Evolutionary conservation across 2,113 vertebrate species (phyloP).

Genomic region (Pelecanoides urinatrix): DNA sequence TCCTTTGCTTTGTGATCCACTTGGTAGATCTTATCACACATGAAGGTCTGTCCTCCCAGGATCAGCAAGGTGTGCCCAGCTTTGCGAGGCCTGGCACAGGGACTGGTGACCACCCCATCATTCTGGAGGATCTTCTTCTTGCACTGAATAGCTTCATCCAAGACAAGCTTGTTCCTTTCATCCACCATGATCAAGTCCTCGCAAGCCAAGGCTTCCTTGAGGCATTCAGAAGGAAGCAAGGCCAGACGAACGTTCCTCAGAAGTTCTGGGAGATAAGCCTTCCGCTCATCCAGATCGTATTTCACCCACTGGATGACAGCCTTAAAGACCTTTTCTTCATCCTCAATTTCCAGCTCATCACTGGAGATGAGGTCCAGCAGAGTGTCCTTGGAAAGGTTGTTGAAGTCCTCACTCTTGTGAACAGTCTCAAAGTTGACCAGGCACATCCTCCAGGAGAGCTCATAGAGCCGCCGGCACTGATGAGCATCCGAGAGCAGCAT

Average conservation of each 20-base stretch:
- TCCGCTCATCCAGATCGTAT: conserved; percentile 79
- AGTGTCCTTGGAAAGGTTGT: conserved; percentile 86
- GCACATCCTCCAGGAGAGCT: conserved; percentile 94
- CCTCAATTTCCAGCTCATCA: conserved; percentile 92
- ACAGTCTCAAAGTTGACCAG: conserved; percentile 89
- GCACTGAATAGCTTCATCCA: conserved; percentile 89
- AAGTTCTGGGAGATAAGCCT: conserved; percentile 83
- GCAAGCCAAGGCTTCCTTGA: conserved; percentile 84
- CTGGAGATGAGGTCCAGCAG: conserved; percentile 90
- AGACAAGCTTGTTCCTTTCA: conserved; percentile 81
- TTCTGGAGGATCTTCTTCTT: conserved; percentile 90
- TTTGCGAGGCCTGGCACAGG: conserved; percentile 89
- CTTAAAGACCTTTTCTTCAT: conserved; percentile 88
- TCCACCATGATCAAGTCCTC: conserved; percentile 87
- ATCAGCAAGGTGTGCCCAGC: conserved; percentile 92
- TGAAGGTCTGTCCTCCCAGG: conserved; percentile 93
- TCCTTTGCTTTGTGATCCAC: conserved; percentile 94
- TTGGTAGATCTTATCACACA: conserved; percentile 97
- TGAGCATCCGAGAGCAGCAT: conserved; percentile 93
- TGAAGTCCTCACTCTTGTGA: conserved; percentile 88
- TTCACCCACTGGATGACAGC: conserved; percentile 90
- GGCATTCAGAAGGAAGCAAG: conserved; percentile 86
- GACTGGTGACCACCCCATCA: conserved; percentile 87
- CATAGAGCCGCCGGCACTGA: conserved; percentile 89
- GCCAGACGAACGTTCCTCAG: conserved; percentile 86